Evolutionary conservation across 1,140 invertebrate genomes (phyloP).

Genomic region (Coelopa frigida): DNA sequence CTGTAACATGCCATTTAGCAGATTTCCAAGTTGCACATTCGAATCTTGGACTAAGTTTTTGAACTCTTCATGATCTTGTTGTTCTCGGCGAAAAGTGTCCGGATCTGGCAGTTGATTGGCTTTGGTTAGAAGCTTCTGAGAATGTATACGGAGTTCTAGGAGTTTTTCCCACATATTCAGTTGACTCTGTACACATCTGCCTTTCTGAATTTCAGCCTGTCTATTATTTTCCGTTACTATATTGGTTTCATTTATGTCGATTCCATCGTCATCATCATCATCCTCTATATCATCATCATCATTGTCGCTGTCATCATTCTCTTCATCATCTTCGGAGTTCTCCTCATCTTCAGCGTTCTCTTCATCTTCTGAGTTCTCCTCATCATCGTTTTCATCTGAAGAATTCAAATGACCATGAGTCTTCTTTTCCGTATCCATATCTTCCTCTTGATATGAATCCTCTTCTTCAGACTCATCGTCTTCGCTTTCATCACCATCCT

Average conservation of each 20-base stretch:
- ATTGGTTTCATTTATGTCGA: conserved; percentile 36
- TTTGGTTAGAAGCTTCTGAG: conserved; percentile 68
- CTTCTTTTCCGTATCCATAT: too few species aligned
- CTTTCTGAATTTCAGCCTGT: conserved; percentile 61
- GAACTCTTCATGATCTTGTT: conserved; percentile 26
- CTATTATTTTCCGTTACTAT: conserved; percentile 37
- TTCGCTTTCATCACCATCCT: conserved; percentile 6
- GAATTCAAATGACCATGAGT: too few species aligned
- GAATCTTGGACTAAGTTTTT: conserved; percentile 47
- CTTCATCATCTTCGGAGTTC: conserved; percentile 18
- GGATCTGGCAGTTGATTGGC: conserved; percentile 71
- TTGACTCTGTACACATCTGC: conserved; percentile 68
- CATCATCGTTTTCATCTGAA: conserved; percentile 1
- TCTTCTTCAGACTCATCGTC: conserved; percentile 20
- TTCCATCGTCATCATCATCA: conserved; percentile 29
- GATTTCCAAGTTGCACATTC: conserved; percentile 49
- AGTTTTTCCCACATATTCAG: conserved; percentile 73
- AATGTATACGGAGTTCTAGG: conserved; percentile 72
- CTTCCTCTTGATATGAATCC: too few species aligned
- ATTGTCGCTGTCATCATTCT: conserved; percentile 21
- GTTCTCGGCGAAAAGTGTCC: conserved; percentile 47
- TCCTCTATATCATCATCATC: conserved; percentile 19
- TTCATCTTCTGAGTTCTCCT: conserved; percentile 8
- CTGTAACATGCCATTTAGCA: conserved; percentile 59
- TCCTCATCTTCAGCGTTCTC: conserved; percentile 24